These are phyloP conservation scores for Hydriomena furcata DNA, from an alignment of 2,888 invertebrate genomes.

Conservation along the genomic window DNA sequence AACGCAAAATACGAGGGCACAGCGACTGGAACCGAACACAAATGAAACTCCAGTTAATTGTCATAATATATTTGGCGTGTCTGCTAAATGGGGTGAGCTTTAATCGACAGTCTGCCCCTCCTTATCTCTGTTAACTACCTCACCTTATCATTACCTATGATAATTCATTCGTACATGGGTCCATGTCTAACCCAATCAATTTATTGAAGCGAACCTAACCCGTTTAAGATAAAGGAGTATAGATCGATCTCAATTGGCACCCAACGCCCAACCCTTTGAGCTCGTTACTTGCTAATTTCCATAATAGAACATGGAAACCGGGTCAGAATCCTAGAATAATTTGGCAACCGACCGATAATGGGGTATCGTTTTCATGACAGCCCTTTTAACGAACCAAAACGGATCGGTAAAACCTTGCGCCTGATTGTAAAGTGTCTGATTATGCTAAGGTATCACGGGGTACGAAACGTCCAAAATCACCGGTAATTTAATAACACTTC, in stretches of 20 bases:
- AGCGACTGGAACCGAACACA: no score
- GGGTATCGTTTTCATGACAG: conserved; percentile 4
- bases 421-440: background rate
- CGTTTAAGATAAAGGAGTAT: conserved; percentile 18
- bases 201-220: conserved; percentile 13
- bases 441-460: no score
- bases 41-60: no score
- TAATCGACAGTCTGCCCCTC: background rate
- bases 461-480: no score
- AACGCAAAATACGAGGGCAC: no score
- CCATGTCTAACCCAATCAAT: conserved; percentile 20
- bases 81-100: background rate
- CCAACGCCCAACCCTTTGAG: conserved; percentile 31
- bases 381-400: conserved; percentile 8
- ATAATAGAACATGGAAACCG: conserved; percentile 29
- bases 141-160: conserved; percentile 18
- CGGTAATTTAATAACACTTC: no score
- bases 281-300: conserved; percentile 29
- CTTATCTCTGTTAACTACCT: conserved; percentile 11
- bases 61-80: no score
- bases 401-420: background rate
- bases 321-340: conserved; percentile 10
- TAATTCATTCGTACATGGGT: conserved; percentile 22
- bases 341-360: conserved; percentile 4
- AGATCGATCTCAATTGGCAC: conserved; percentile 28